Evolutionary conservation across 2,113 vertebrate species (phyloP).

Genomic region (Rhinopomastus cyanomelas): DNA sequence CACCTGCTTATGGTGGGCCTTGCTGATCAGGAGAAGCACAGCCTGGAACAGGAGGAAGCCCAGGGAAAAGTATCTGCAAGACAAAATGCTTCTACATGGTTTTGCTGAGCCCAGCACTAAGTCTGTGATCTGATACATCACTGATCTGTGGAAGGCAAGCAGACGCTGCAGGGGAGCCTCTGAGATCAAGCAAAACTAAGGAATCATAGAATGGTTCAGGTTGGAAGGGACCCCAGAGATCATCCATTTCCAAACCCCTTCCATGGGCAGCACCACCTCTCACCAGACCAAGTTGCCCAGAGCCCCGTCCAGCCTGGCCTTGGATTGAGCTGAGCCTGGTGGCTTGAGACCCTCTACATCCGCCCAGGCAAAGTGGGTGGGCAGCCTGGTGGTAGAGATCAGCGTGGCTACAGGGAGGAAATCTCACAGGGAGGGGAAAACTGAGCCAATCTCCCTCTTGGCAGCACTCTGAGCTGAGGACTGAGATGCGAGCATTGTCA

Average conservation of each 20-base stretch:
- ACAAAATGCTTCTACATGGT: background rate
- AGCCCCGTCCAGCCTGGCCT: too few species aligned
- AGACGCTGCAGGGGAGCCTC: background rate
- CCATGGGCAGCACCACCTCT: too few species aligned
- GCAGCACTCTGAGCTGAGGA: background rate
- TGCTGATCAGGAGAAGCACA: background rate
- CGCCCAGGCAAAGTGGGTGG: background rate
- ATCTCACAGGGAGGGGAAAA: background rate
- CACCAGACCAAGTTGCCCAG: too few species aligned
- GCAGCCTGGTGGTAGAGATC: background rate
- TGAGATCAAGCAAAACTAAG: background rate
- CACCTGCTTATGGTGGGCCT: background rate
- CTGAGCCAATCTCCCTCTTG: background rate
- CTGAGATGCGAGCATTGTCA: background rate
- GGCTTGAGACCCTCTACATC: background rate
- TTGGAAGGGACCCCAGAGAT: too few species aligned
- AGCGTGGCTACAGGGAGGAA: rapidly evolving
- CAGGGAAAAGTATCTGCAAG: background rate
- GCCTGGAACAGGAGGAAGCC: background rate
- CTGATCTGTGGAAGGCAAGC: background rate
- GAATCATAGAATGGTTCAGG: background rate
- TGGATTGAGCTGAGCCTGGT: background rate
- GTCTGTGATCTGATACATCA: background rate
- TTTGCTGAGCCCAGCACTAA: conserved; percentile 35
- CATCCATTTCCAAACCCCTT: too few species aligned